phyloP scores from a whole-genome alignment of 2,888 invertebrate genomes.

The Carcina quercana region DNA sequence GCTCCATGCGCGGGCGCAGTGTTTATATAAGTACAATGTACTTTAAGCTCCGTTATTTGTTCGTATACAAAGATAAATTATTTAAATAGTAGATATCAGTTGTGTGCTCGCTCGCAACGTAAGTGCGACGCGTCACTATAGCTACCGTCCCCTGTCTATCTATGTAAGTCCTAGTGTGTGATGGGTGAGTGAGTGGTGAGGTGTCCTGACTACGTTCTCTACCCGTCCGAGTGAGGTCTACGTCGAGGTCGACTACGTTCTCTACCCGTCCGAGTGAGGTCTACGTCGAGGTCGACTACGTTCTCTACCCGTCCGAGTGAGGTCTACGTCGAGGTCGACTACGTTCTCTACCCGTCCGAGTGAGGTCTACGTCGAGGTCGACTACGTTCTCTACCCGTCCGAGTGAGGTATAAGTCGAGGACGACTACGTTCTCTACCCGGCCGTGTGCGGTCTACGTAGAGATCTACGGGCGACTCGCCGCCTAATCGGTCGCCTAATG shows the following conservation, averaged over 20 bases:
- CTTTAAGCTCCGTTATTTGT: constrained; percentile 71
- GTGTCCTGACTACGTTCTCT: no score
- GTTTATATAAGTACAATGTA: constrained; percentile 42
- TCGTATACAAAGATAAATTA: constrained; percentile 67
- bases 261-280: no score
- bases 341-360: no score
- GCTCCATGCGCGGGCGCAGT: constrained; percentile 46
- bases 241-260: no score
- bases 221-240: no score
- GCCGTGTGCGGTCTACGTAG: constrained; percentile 48
- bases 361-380: no score
- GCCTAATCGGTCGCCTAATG: constrained; percentile 62
- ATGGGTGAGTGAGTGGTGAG: no score
- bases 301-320: no score
- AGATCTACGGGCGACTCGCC: constrained; percentile 58
- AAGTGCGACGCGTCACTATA: not conserved
- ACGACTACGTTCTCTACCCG: constrained; percentile 28
- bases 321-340: no score
- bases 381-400: no score
- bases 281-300: no score
- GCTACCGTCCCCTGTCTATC: not conserved
- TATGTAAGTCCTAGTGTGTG: constrained; percentile 34
- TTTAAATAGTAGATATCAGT: constrained; percentile 3
- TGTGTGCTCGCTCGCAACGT: constrained; percentile 2
- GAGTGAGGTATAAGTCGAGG: no score